phyloP scores from a whole-genome alignment of 2,113 vertebrate genomes.

The Arvicanthis niloticus region DNA sequence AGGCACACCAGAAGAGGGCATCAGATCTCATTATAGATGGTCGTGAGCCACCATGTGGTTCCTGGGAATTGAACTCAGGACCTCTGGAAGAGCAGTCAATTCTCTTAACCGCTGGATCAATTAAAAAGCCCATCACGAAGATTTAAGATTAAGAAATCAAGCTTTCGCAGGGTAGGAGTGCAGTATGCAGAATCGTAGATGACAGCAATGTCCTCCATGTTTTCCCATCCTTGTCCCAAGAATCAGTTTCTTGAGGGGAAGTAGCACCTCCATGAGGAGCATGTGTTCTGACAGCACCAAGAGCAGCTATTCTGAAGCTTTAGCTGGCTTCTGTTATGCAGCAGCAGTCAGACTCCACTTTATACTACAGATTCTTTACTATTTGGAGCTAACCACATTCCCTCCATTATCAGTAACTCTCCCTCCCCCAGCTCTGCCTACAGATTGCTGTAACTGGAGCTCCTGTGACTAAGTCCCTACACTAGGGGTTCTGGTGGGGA shows the following conservation, averaged over 20 bases:
- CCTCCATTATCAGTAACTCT: not conserved
- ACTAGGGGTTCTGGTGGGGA: not conserved
- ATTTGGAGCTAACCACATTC: conserved; percentile 15
- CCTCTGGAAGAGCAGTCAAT: too few species aligned
- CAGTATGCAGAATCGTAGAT: not conserved
- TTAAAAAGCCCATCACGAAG: not conserved
- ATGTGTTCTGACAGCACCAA: not conserved
- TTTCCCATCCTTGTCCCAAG: not conserved
- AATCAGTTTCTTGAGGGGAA: not conserved
- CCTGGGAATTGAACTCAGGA: too few species aligned
- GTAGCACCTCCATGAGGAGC: not conserved
- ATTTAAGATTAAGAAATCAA: not conserved
- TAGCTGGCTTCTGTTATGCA: not conserved
- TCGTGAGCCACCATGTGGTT: too few species aligned
- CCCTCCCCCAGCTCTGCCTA: not conserved
- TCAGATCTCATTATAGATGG: too few species aligned
- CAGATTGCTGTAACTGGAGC: not conserved
- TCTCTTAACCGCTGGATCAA: too few species aligned
- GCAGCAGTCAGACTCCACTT: not conserved
- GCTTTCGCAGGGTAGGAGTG: not conserved
- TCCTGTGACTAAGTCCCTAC: not conserved
- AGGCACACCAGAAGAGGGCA: too few species aligned
- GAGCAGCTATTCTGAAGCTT: not conserved
- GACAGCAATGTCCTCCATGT: not conserved
- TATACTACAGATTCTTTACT: not conserved